Evolutionary conservation across 2,888 invertebrate species (phyloP), one percentile per base, ranked within the genome.

Genomic region (Limnephilus marmoratus): DNA sequence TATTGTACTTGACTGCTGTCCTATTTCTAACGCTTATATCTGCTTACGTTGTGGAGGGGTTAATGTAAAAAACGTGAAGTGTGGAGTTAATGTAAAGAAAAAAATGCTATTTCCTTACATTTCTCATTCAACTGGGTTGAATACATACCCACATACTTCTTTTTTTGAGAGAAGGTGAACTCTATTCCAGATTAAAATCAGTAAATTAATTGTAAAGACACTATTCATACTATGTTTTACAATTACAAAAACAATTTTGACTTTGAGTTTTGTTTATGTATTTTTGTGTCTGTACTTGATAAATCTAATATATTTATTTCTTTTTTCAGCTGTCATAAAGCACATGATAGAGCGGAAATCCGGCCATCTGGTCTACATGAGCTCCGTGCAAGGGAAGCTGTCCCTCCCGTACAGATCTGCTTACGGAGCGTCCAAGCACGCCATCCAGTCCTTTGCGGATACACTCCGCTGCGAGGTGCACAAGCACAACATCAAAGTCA

Each of bases 361-460:
- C 94, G 99, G 99, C 0, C 98, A 98, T 94, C 97, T 99, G 94
- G 98, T 99, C 81, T 98, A 98, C 94, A 96, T 99, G 37, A 98
- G 99, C 95, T 99, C 99, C 94, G 97, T 99, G 0, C 99, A 99
- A 96, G 99, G 99, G 29, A 97, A 98, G 94, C 97, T 99, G 93
- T 98, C 98, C 3, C 97, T 99, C 94, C 99, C 99, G 4, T 97
- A 97, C 94, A 97, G 98, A 92, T 98, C 98, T 81, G 97, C 98
- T 0, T 99, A 99, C 96, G 97, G 98, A 91, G 99, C 99, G 31
- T 98, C 99, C 0, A 99, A 99, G 95, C 99, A 99, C 96, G 99
- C 99, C 0, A 94, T 99, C 91, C 98, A 99, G 96, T 99, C 99
- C 24, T 99, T 99, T 96, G 98, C 98, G 93, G 99, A 99, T 95